Evolutionary conservation across 2,797 vertebrate species (phyloP), one percentile per base, ranked within the genome.

Genomic region (Poecilia picta): DNA sequence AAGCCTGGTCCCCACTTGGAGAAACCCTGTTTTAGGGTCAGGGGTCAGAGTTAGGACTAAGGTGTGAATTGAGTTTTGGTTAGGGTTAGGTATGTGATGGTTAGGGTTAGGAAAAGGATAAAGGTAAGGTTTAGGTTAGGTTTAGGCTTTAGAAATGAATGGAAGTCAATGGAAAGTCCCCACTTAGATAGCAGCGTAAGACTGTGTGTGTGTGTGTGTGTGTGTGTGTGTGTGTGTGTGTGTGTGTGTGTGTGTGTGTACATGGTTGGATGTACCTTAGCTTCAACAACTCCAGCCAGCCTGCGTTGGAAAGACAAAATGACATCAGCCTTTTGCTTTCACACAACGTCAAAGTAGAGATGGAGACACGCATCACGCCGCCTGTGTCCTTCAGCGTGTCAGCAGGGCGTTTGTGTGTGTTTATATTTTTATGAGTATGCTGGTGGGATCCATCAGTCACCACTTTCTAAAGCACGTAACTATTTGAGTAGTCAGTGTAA

Each of bases 261-360:
- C 64, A 68, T 5, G 57, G 49, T 66, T 23, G 6, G 39, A 59
- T 15, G 59, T 46, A 2, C 4, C 53, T 51, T 71, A 13, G 11
- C 33, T 62, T 55, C 31, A 73, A 76, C 80, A 81, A 73, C 72
- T 70, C 20, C 28, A 8, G 11, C 36, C 57, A 83, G 72, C 66
- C 31, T 71, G 77, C 25, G 7, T 28, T 77, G 57, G 80, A 89
- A 78, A 85, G 80, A 70, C 2, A 28, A 86, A 77, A 77, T 74
- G n/a, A 36, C 81, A 83, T 74, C 55, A 55, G 45, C 72, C 72
- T 46, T 62, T 76, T 33, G 16, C 83, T 87, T 80, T 81, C 85
- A 73, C 43, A 83, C 78, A 80, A 39, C 72, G 90, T 93, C 91
- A 93, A 91, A 92, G 89, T 90, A 90, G 84, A 90, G 91, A 86